Evolutionary conservation across 1,140 invertebrate species (phyloP).

Genomic region (Habropoda laboriosa): DNA sequence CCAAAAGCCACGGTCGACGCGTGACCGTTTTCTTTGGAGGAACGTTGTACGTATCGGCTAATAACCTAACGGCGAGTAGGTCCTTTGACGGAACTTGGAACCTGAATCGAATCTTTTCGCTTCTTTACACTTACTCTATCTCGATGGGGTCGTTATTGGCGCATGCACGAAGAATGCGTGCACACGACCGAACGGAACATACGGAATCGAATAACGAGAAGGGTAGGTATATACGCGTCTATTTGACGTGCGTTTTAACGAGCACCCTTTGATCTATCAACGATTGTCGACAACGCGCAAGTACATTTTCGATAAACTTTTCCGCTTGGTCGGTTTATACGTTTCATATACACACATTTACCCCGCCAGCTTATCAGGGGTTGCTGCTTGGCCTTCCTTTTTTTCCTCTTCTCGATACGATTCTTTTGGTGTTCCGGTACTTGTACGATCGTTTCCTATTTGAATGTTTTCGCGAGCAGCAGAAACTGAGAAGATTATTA

Average conservation of each 20-base stretch:
- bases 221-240: too few species aligned
- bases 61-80: slow-evolving; percentile 37
- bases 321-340: not conserved
- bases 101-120: slow-evolving; percentile 13
- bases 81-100: not conserved
- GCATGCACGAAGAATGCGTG: not conserved
- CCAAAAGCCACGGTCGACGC: slow-evolving; percentile 31
- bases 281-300: not conserved
- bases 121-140: slow-evolving; percentile 1
- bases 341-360: not conserved
- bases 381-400: too few species aligned
- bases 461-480: too few species aligned
- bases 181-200: too few species aligned
- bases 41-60: slow-evolving; percentile 36
- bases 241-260: not conserved
- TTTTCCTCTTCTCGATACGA: too few species aligned
- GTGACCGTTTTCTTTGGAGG: slow-evolving; percentile 16
- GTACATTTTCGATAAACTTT: not conserved
- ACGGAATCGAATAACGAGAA: not conserved
- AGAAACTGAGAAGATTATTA: not conserved
- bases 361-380: not conserved
- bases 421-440: too few species aligned
- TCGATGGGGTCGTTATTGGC: not conserved
- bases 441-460: too few species aligned
- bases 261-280: not conserved